Evolutionary conservation across 2,888 invertebrate genomes (phyloP).

Genomic region (Portevinia maculata): DNA sequence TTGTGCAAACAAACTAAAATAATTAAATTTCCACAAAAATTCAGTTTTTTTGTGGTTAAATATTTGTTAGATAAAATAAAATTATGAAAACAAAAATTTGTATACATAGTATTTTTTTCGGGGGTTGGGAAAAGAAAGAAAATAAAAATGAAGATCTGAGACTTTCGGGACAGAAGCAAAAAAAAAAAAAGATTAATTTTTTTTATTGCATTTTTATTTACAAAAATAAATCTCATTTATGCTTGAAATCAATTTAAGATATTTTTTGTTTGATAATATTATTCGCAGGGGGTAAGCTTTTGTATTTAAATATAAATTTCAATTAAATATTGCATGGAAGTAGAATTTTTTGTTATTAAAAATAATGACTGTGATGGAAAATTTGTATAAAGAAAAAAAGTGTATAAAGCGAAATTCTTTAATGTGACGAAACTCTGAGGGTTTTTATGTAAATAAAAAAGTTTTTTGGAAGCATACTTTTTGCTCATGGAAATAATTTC

Average conservation of each 20-base stretch:
- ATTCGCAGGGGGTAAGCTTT: constrained; percentile 60
- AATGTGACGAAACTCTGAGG: constrained; percentile 48
- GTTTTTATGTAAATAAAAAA: not conserved
- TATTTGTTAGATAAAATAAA: constrained; percentile 45
- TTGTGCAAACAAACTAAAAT: constrained; percentile 52
- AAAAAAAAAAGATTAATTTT: not conserved
- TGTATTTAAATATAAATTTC: constrained; percentile 44
- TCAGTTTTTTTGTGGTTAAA: constrained; percentile 36
- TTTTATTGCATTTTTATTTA: constrained; percentile 33
- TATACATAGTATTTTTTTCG: constrained; percentile 9
- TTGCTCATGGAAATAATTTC: too few relatives aligned
- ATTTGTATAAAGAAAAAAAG: constrained; percentile 2
- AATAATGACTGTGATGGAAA: constrained; percentile 29
- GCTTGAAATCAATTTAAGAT: constrained; percentile 11
- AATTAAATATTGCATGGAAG: constrained; percentile 52
- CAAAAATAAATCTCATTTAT: constrained; percentile 37
- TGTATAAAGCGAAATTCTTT: constrained; percentile 31
- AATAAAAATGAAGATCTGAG: constrained; percentile 72
- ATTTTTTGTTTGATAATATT: constrained; percentile 24
- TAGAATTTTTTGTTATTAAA: constrained; percentile 21
- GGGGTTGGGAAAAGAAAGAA: constrained; percentile 54
- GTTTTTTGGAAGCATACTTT: too few relatives aligned
- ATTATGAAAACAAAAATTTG: constrained; percentile 58
- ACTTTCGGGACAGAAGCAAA: constrained; percentile 56
- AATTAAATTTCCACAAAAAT: constrained; percentile 42